A percentile compares a stretch with the other conserved stretches of the same genome.
Conservation (phyloP, 2,888 invertebrate genomes). For the Spicauda simplicius region DNA sequence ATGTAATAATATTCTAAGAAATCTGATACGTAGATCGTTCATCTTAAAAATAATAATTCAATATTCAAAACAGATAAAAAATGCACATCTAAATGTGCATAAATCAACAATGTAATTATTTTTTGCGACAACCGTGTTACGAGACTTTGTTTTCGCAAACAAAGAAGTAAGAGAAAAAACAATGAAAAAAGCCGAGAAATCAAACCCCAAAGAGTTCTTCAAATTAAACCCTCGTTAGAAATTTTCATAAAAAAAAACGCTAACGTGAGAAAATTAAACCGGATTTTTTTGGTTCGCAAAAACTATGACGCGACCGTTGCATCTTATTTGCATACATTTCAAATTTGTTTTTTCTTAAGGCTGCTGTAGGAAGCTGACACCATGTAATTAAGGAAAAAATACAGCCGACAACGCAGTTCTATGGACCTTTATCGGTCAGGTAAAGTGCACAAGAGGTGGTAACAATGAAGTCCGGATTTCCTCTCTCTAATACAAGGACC, state of each 20-base stretch:
- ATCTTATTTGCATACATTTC: constrained; percentile 73
- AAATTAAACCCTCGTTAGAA: constrained; percentile 83
- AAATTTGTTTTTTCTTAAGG: constrained; percentile 45
- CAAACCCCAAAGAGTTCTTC: constrained; percentile 84
- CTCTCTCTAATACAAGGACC: constrained; percentile 81
- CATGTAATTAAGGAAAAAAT: constrained; percentile 75
- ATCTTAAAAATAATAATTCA: neutral
- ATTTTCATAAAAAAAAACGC: constrained; percentile 65
- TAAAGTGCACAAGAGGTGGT: constrained; percentile 75
- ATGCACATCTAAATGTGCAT: constrained; percentile 53
- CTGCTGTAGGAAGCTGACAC: constrained; percentile 56
- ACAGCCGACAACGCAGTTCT: constrained; percentile 52
- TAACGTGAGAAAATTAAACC: constrained; percentile 84
- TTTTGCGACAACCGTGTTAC: constrained; percentile 82
- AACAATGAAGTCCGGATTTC: constrained; percentile 81
- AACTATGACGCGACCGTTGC: constrained; percentile 71
- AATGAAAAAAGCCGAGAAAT: constrained; percentile 56
- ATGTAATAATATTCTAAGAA: too few species aligned
- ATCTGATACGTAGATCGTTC: neutral
- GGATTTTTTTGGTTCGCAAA: constrained; percentile 55
- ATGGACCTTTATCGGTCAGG: constrained; percentile 78
- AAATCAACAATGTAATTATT: constrained; percentile 80
- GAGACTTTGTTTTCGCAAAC: constrained; percentile 81
- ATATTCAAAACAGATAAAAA: constrained; percentile 22
- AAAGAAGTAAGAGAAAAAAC: constrained; percentile 63